phyloP scores from a whole-genome alignment of 1,140 invertebrate species.

The Antheraea pernyi region DNA sequence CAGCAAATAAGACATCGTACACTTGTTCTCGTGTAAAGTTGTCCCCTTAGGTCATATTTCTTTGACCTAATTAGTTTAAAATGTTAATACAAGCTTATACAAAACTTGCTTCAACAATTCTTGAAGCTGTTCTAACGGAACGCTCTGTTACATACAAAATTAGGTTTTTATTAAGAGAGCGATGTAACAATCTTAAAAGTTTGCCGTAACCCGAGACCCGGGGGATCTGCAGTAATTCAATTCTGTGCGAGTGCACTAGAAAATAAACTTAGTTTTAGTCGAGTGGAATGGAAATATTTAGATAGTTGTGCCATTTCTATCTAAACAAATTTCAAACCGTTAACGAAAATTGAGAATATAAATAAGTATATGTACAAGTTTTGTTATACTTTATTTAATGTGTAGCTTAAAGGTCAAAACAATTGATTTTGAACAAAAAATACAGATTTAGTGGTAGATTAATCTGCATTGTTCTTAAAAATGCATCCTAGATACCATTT shows the following conservation, averaged over 20 bases:
- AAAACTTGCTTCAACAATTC: not conserved
- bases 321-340: not conserved
- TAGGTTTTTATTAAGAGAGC: constrained; percentile 10
- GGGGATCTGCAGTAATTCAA: constrained; percentile 36
- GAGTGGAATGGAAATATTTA: constrained; percentile 20
- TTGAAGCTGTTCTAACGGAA: not conserved
- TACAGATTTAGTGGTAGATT: too few species aligned
- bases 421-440: too few species aligned
- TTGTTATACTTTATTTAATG: too few species aligned
- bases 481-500: too few species aligned
- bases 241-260: constrained; percentile 39
- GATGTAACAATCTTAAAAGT: constrained; percentile 13
- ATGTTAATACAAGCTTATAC: not conserved
- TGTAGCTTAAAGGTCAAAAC: too few species aligned
- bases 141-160: constrained; percentile 4
- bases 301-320: not conserved
- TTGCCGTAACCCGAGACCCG: constrained; percentile 3
- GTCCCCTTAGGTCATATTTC: not conserved
- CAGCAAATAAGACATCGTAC: too few species aligned
- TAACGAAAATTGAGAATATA: too few species aligned
- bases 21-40: too few species aligned
- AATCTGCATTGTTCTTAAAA: too few species aligned
- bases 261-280: constrained; percentile 39
- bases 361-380: too few species aligned
- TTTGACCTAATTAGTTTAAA: not conserved